Evolutionary conservation across 2,113 vertebrate genomes (phyloP).

Genomic region (Dicrurus megarhynchus): DNA sequence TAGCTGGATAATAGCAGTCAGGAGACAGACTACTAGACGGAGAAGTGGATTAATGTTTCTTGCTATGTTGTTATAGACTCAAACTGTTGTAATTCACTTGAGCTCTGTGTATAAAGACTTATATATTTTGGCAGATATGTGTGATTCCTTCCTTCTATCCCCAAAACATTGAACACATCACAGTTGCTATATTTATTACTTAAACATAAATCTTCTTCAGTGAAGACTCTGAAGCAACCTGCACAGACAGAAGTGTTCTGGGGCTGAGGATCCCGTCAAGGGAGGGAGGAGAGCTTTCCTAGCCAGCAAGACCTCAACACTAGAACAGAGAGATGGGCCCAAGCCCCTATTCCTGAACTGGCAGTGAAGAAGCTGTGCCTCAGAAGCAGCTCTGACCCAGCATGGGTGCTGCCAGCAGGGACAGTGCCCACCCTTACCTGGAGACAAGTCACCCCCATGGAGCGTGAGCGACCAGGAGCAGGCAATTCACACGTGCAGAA

Average conservation of each 20-base stretch:
- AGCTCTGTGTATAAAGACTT: not conserved
- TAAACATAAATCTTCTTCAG: not conserved
- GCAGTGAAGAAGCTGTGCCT: not conserved
- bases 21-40: not conserved
- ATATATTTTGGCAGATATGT: not conserved
- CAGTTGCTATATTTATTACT: not conserved
- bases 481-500: fast-evolving
- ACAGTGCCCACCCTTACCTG: too few species aligned
- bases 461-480: fast-evolving
- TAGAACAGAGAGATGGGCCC: not conserved
- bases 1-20: not conserved
- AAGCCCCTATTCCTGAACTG: fast-evolving
- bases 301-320: not conserved
- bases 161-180: fast-evolving
- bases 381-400: not conserved
- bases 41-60: not conserved
- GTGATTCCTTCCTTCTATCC: not conserved
- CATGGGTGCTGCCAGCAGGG: not conserved
- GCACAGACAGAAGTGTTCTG: too few species aligned
- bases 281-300: not conserved
- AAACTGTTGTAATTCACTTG: not conserved
- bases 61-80: not conserved
- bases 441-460: not conserved
- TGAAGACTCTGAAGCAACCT: not conserved
- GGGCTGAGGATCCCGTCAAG: not conserved